These are phyloP conservation scores for Ormyrus rosae DNA, from an alignment of 2,888 invertebrate species.

Conservation along the genomic window DNA sequence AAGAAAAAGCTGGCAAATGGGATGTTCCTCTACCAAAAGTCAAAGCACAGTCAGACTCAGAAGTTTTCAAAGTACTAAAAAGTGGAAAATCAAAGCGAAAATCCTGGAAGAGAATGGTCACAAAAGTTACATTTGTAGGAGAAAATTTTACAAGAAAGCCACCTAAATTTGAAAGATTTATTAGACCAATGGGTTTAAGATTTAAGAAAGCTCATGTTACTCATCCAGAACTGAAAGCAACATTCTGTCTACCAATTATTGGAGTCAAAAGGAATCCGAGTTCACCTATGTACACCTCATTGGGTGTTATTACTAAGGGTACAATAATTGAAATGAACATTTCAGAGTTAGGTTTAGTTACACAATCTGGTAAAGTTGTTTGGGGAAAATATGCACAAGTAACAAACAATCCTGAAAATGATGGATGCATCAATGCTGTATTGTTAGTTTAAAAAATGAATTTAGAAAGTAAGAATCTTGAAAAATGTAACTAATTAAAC, in stretches of 20 bases:
- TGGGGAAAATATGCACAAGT: slow-evolving; percentile 99
- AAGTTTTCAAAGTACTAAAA: slow-evolving; percentile 95
- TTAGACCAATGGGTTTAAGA: slow-evolving; percentile 96
- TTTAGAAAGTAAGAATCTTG: slow-evolving; percentile 62
- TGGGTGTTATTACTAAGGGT: slow-evolving; percentile 99
- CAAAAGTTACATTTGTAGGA: slow-evolving; percentile 98
- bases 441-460: slow-evolving; percentile 82
- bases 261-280: slow-evolving; percentile 99
- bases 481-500: slow-evolving; percentile 22
- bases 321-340: slow-evolving; percentile 99
- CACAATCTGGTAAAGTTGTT: slow-evolving; percentile 98
- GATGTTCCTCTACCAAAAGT: slow-evolving; percentile 99
- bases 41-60: slow-evolving; percentile 95
- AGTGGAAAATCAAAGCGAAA: slow-evolving; percentile 95
- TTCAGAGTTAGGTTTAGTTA: slow-evolving; percentile 98
- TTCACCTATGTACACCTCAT: slow-evolving; percentile 96
- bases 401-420: slow-evolving; percentile 99
- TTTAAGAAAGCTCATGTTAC: slow-evolving; percentile 99
- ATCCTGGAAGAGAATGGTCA: slow-evolving; percentile 99
- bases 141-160: slow-evolving; percentile 99
- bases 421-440: slow-evolving; percentile 99
- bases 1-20: slow-evolving; percentile 99
- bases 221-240: slow-evolving; percentile 98
- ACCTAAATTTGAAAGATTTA: slow-evolving; percentile 99
- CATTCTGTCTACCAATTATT: slow-evolving; percentile 97